Evolutionary conservation across 2,797 vertebrate genomes (phyloP).

Genomic region (Alca torda): DNA sequence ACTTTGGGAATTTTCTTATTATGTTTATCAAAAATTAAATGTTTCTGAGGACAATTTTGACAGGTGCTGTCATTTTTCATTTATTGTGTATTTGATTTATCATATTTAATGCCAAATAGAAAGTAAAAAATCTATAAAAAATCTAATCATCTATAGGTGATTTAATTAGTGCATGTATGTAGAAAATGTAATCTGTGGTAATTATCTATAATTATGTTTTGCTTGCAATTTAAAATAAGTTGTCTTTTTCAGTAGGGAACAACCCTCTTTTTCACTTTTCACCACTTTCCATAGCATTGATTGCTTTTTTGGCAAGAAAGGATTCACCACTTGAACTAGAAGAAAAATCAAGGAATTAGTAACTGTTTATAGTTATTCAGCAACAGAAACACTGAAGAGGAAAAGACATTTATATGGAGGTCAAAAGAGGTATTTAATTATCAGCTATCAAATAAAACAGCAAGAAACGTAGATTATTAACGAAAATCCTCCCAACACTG

Average conservation of each 20-base stretch:
- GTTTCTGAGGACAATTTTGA: conserved; percentile 29
- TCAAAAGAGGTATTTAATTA: neutral
- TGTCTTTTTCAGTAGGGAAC: conserved; percentile 38
- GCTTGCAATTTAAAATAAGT: conserved; percentile 58
- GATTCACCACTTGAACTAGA: neutral
- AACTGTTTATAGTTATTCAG: neutral
- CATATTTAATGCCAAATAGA: conserved; percentile 1
- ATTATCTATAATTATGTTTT: conserved; percentile 68
- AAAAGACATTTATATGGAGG: neutral
- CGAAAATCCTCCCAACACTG: neutral
- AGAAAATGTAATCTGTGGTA: conserved; percentile 58
- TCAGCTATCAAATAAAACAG: neutral
- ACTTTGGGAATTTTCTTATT: neutral
- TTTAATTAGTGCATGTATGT: conserved; percentile 66
- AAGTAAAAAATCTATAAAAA: conserved; percentile 36
- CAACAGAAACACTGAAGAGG: neutral
- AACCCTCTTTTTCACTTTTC: conserved; percentile 39
- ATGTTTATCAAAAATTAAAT: conserved; percentile 11
- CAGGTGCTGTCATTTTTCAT: conserved; percentile 26
- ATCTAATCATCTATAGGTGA: conserved; percentile 47
- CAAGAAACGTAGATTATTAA: neutral
- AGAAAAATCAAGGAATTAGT: neutral
- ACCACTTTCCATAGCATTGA: neutral
- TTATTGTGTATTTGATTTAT: conserved; percentile 35
- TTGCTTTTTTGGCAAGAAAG: conserved; percentile 10